A percentile compares a stretch with the other conserved stretches of the same genome.
These are phyloP conservation scores for Adelosebastes latens DNA, from an alignment of 2,797 vertebrate genomes.

Conservation along the genomic window DNA sequence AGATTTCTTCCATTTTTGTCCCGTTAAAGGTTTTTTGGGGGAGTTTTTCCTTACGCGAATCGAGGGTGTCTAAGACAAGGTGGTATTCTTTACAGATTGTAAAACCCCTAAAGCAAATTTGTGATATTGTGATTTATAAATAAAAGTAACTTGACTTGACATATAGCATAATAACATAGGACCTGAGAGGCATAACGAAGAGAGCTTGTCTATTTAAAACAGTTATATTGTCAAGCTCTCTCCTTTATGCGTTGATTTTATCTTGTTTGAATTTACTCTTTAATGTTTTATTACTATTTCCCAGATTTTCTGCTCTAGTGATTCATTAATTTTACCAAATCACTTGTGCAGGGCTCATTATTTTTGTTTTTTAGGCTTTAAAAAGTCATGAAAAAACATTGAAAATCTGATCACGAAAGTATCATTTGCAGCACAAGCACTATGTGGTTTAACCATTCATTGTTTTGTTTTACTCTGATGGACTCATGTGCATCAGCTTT, in stretches of 20 bases:
- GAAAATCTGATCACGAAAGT: not conserved
- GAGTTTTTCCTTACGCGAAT: too few species aligned
- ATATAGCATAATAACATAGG: too few species aligned
- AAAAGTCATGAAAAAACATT: not conserved
- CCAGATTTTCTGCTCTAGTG: not conserved
- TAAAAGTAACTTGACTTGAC: too few species aligned
- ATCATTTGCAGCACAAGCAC: not conserved
- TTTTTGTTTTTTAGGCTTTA: rapidly evolving
- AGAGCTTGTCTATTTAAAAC: too few species aligned
- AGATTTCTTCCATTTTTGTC: too few species aligned
- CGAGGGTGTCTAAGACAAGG: rapidly evolving
- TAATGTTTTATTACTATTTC: not conserved
- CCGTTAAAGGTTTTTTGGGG: rapidly evolving
- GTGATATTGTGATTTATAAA: too few species aligned
- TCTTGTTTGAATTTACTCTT: not conserved
- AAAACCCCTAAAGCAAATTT: too few species aligned
- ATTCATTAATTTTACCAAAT: too few species aligned
- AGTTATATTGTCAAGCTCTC: too few species aligned
- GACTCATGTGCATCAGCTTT: not conserved
- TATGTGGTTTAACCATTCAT: not conserved
- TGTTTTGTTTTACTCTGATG: not conserved
- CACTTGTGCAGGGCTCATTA: rapidly evolving
- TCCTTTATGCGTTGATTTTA: not conserved
- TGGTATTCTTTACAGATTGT: too few species aligned
- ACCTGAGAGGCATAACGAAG: too few species aligned